Conservation (phyloP, 2,888 invertebrate genomes). For the Ommatoiulus sabulosus region DNA sequence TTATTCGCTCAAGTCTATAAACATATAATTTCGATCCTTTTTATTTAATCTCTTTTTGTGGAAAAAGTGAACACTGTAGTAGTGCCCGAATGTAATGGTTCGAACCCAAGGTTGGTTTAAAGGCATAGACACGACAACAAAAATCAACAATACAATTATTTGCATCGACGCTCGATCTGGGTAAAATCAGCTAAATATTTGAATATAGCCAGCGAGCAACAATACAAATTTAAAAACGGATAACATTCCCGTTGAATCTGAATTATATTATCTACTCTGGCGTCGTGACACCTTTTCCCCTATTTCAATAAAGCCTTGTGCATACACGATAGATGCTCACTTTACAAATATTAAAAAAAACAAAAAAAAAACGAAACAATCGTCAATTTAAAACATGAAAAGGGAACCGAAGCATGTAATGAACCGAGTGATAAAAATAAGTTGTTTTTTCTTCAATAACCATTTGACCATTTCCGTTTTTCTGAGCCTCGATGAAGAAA, state of each 20-base stretch:
- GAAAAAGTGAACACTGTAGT: no score
- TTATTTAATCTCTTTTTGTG: no score
- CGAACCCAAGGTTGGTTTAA: background rate
- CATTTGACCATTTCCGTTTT: background rate
- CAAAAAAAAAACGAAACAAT: background rate
- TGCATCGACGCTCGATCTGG: background rate
- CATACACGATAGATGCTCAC: background rate
- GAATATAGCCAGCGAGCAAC: background rate
- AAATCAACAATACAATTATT: background rate
- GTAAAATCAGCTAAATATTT: background rate
- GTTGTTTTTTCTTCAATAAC: no score
- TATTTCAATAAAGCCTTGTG: background rate
- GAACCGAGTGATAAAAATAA: slow-evolving; percentile 1
- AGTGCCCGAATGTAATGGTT: background rate
- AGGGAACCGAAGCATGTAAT: background rate
- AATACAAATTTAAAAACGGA: background rate
- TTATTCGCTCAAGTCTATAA: no score
- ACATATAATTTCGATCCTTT: no score
- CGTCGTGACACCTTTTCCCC: background rate
- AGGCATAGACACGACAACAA: background rate
- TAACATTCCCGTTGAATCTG: background rate
- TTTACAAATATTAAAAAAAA: background rate
- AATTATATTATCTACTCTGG: background rate
- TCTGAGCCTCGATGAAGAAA: background rate
- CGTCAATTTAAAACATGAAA: background rate